phyloP scores from a whole-genome alignment of 2,888 invertebrate species.

The Mesorhabditis spiculigera region DNA sequence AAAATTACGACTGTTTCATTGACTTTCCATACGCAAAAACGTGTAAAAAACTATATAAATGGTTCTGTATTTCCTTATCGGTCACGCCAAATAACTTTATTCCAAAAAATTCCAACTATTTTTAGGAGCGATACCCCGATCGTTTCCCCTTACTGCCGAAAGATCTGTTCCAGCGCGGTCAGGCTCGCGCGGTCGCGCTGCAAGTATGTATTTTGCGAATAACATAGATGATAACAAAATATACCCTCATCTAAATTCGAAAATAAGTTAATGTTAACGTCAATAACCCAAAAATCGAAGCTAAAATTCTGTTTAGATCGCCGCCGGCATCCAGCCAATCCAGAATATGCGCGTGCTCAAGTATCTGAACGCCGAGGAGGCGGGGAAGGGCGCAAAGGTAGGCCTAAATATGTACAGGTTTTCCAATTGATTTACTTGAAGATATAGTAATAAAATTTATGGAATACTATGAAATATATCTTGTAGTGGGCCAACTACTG shows the following conservation, averaged over 20 bases:
- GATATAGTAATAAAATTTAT: no score
- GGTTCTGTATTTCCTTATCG: neutral
- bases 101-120: neutral
- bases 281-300: no score
- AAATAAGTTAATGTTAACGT: no score
- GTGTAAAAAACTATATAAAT: neutral
- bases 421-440: no score
- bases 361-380: slow-evolving; percentile 61
- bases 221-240: no score
- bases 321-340: slow-evolving; percentile 89
- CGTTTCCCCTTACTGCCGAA: slow-evolving; percentile 75
- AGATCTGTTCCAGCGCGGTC: slow-evolving; percentile 79
- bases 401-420: no score
- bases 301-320: slow-evolving; percentile 66
- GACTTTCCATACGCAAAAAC: no score
- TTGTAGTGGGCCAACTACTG: slow-evolving; percentile 41
- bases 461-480: no score
- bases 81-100: neutral
- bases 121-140: slow-evolving; percentile 23
- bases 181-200: slow-evolving; percentile 67
- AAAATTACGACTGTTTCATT: no score
- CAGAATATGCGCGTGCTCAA: slow-evolving; percentile 86
- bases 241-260: no score
- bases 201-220: slow-evolving; percentile 29
- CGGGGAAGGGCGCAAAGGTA: slow-evolving; percentile 34